Base-by-base conservation (phyloP, 1,140 invertebrate genomes). In the Drosophila chauvacae region DNA sequence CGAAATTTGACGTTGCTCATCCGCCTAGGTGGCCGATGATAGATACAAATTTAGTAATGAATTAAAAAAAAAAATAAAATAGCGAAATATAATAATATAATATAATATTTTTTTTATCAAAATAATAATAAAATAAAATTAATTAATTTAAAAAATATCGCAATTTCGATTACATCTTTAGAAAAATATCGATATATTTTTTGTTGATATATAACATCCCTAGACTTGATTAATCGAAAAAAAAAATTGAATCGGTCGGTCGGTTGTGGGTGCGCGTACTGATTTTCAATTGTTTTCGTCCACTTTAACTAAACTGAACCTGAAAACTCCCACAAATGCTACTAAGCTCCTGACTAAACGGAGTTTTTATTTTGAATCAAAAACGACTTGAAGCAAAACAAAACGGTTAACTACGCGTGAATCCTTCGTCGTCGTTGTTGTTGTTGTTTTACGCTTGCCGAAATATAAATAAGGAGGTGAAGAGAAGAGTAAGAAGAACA, bases 181-280 rank as follows among this genome's bases (percentile, higher is more conserved):
- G 26, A 5, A 26, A 26, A 26, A 26, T 26, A 26, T 26, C 26
- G 26, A 26, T 26, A 26, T 26, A 5, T 26, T 26, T 26, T 26
- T 26, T 26, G 4, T 26, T 26, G 26, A 26, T 5, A 26, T 26
- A 26, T 26, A 26, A 4, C 26, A 26, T 4, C 26, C 4, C 26
- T 26, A 26, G 6, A 0, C 0, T 26, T 26, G 23, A 23, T 26
- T 26, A 26, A 28, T 28, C 28, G 28, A 6, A 28, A 30, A 61
- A 62, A 28, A 62, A 68, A 70, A 68, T 56, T 69, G n/a, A 53
- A 53, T 18, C 51, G 51, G 33, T 18, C 51, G 51, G 33, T 37
- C 68, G 68, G 68, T 70, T 39, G 68, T 71, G 48, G 39, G 63
- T 66, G 68, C 39, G 64, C 14, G 16, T 37, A 14, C 55, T 65